Base-by-base conservation (phyloP, 2,113 vertebrate genomes). In the Tachycineta bicolor region DNA sequence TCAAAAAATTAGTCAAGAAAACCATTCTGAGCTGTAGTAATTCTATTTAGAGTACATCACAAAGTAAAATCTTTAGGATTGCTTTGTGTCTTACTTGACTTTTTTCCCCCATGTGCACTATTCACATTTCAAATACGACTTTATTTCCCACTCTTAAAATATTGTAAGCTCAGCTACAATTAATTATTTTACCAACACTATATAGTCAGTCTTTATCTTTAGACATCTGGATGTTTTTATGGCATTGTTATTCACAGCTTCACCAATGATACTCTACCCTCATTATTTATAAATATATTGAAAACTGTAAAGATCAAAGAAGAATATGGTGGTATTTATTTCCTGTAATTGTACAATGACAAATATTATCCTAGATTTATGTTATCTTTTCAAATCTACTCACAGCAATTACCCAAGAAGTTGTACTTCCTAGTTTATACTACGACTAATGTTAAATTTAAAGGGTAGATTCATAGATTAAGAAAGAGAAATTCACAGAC, bases 361-460 rank as follows among this genome's bases (percentile, higher is more conserved):
- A 93, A 84, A 58, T 25, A 17, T 1, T 87, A 20, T 43, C 49
- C 50, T 55, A 46, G 16, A 55, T 29, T 91, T 37, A 78, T 41
- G 3, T 71, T 50, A 15, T 64, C 2, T 83, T 87, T 91, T 87
- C 29, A 67, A 59, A 64, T 55, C 31, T 41, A 50, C 2, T 43
- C 10, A 73, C 2, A 17, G 2, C 2, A 80, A 55, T 50, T 76
- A 37, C 12, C 5, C 0, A 1, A n/a, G 11, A 59, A 73, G 9
- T 49, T 50, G 55, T 22, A 29, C 14, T 74, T 74, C 23, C 18
- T 31, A 43, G 5, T 55, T 77, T 60, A 29, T 73, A 9, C 2
- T 64, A 89, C n/a, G 52, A 53, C 11, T 81, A 73, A 47, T 3
- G 79, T 52, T 49, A 75, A 50, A 62, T 58, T 67, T 28, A 68